phyloP scores from a whole-genome alignment of 2,797 vertebrate species.

The Odontamblyopus rebecca region DNA sequence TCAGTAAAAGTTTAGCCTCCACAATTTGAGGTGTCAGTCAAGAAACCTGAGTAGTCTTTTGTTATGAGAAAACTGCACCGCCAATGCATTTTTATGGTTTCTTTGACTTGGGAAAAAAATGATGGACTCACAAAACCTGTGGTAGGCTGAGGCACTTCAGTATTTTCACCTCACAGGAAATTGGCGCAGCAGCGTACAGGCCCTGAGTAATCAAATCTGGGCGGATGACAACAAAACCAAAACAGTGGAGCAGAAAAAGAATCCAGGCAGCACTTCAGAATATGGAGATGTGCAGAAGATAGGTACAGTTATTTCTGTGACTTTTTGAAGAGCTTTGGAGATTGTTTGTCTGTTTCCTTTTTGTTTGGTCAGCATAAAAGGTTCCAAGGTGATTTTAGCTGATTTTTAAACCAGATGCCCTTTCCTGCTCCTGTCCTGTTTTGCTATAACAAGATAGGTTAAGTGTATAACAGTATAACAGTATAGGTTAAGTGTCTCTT shows the following conservation, averaged over 20 bases:
- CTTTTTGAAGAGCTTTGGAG: background rate
- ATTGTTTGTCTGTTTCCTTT: background rate
- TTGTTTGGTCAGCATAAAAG: background rate
- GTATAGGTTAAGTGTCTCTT: background rate
- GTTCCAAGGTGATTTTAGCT: no score
- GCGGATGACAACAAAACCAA: slow-evolving; percentile 26
- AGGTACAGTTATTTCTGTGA: background rate
- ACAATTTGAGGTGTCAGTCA: slow-evolving; percentile 46
- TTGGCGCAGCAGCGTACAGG: slow-evolving; percentile 15
- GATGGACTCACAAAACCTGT: slow-evolving; percentile 25
- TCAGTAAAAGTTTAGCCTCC: slow-evolving; percentile 47
- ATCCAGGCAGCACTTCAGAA: slow-evolving; percentile 4
- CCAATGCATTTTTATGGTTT: slow-evolving; percentile 25
- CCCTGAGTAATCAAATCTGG: slow-evolving; percentile 39
- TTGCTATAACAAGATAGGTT: no score
- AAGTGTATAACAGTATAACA: no score
- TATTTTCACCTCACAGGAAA: slow-evolving; percentile 24
- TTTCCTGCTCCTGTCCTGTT: background rate
- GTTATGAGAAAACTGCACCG: slow-evolving; percentile 29
- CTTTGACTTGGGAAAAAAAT: slow-evolving; percentile 39
- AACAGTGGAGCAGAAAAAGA: slow-evolving; percentile 12
- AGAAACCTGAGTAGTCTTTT: slow-evolving; percentile 29
- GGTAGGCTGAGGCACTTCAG: slow-evolving; percentile 8
- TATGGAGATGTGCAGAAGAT: background rate
- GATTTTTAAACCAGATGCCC: background rate